Evolutionary conservation across 2,888 invertebrate genomes (phyloP).

Genomic region (Cryptophagus acutangulus): DNA sequence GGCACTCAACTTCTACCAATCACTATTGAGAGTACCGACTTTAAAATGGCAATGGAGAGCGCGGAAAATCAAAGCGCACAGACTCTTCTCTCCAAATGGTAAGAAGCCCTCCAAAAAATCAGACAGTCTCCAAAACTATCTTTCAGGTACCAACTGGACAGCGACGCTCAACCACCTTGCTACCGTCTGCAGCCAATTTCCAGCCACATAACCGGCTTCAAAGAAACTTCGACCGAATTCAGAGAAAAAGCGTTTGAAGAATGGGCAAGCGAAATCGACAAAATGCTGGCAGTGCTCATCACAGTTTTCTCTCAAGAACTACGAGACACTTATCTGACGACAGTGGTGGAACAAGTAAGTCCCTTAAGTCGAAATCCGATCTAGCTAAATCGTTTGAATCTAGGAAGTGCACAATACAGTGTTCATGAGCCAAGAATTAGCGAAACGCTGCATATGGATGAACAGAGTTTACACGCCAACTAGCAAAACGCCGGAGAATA

Average conservation of each 20-base stretch:
- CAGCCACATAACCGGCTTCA: constrained; percentile 53
- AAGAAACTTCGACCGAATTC: constrained; percentile 48
- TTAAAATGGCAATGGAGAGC: constrained; percentile 66
- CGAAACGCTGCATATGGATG: constrained; percentile 76
- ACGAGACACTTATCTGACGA: constrained; percentile 74
- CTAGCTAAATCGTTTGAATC: constrained; percentile 16
- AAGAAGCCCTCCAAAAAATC: constrained; percentile 23
- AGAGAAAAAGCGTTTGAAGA: constrained; percentile 50
- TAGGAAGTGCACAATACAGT: constrained; percentile 79
- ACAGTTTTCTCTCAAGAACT: constrained; percentile 70
- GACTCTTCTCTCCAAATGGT: constrained; percentile 63
- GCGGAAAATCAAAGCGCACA: constrained; percentile 60
- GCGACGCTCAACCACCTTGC: constrained; percentile 69
- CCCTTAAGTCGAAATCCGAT: neutral
- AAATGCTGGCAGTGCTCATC: constrained; percentile 64
- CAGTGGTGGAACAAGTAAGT: constrained; percentile 70
- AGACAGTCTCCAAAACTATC: constrained; percentile 6
- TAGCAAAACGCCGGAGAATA: constrained; percentile 54
- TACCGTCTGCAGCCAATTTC: constrained; percentile 64
- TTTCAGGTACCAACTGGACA: constrained; percentile 64
- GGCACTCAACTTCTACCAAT: constrained; percentile 73
- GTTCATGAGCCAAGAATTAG: constrained; percentile 72
- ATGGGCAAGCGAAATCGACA: constrained; percentile 56
- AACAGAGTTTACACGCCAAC: constrained; percentile 58
- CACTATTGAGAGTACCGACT: constrained; percentile 74